A percentile compares a stretch with the other conserved stretches of the same genome.
Conservation (phyloP, 2,888 invertebrate species). For the Rhingia campestris region DNA sequence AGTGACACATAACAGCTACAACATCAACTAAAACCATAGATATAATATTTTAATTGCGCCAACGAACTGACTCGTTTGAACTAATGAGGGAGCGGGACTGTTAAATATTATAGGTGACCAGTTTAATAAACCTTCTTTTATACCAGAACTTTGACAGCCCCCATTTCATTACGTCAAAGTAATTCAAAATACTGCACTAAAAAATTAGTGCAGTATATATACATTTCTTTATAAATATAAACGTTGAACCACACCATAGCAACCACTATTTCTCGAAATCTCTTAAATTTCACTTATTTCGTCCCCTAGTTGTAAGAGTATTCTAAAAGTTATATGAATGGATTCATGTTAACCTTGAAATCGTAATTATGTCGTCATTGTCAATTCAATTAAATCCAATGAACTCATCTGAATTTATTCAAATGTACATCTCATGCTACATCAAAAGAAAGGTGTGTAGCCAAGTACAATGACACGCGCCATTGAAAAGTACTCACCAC, state of each 20-base stretch:
- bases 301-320: neutral
- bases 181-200: no score
- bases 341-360: neutral
- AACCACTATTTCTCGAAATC: neutral
- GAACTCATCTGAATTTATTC: constrained; percentile 12
- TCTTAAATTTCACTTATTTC: neutral
- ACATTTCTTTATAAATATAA: no score
- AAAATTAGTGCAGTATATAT: no score
- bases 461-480: neutral
- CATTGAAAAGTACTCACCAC: constrained; percentile 9
- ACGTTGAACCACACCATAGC: neutral
- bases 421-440: constrained; percentile 8
- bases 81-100: no score
- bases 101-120: no score
- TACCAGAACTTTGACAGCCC: no score
- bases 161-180: no score
- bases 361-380: constrained; percentile 3
- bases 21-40: no score
- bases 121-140: no score
- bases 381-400: constrained; percentile 14
- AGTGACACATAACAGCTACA: no score
- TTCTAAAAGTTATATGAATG: neutral
- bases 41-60: no score
- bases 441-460: constrained; percentile 6
- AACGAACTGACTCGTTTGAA: no score